phyloP scores from a whole-genome alignment of 2,113 vertebrate species.

The Narcine bancroftii region DNA sequence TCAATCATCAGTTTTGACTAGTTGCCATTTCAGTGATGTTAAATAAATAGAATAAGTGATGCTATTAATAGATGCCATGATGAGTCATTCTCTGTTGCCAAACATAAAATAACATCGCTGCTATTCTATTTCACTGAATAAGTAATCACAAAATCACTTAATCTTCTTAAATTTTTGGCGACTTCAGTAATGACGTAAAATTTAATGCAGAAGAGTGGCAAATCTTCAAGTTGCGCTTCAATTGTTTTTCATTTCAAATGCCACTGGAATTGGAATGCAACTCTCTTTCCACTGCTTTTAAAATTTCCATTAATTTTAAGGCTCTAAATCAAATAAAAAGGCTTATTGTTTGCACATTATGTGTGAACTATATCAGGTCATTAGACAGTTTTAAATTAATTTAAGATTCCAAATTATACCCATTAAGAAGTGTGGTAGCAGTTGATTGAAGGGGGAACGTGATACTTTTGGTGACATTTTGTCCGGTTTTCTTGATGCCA shows the following conservation, averaged over 20 bases:
- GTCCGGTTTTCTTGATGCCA: background rate
- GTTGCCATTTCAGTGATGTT: background rate
- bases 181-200: background rate
- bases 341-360: background rate
- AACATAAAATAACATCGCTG: background rate
- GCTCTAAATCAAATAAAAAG: background rate
- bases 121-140: background rate
- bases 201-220: background rate
- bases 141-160: background rate
- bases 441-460: background rate
- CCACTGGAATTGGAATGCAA: background rate
- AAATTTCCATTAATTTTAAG: background rate
- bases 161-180: background rate
- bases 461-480: background rate
- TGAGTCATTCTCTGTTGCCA: slow-evolving; percentile 5
- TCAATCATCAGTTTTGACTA: background rate
- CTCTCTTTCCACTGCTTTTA: background rate
- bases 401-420: background rate
- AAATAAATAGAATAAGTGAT: background rate
- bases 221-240: background rate
- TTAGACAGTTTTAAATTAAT: background rate
- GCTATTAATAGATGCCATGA: background rate
- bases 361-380: background rate
- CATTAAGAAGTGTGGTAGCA: background rate
- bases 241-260: background rate